Evolutionary conservation across 35 echinoderm and acorn worm genomes (phyloP).

Genomic region (Diadema setosum): DNA sequence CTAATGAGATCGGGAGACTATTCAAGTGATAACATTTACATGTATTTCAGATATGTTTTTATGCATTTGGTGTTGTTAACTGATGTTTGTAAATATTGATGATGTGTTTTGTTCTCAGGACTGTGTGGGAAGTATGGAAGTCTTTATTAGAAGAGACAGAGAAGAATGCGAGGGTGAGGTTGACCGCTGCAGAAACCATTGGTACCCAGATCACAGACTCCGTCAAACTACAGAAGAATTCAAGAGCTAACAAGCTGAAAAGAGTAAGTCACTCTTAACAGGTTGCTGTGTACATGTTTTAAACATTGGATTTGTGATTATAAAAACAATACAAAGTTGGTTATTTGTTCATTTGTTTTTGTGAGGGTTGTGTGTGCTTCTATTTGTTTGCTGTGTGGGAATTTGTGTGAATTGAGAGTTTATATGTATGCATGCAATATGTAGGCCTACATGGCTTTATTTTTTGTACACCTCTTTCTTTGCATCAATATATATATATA

Average conservation of each 20-base stretch:
- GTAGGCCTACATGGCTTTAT: too few relatives aligned
- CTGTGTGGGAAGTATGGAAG: conserved; percentile 34
- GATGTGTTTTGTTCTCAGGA: too few relatives aligned
- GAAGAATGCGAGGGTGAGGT: conserved; percentile 34
- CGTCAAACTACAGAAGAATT: conserved; percentile 51
- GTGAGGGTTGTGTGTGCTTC: too few relatives aligned
- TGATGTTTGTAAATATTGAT: not conserved
- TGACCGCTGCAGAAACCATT: conserved; percentile 47
- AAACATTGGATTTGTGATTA: not conserved
- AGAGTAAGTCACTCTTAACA: conserved; percentile 25
- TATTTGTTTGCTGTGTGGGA: too few relatives aligned
- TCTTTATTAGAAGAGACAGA: conserved; percentile 49
- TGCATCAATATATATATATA: too few relatives aligned
- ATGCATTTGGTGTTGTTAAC: too few relatives aligned
- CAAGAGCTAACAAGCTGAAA: conserved; percentile 34
- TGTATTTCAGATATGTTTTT: too few relatives aligned
- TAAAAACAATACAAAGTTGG: not conserved
- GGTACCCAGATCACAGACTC: conserved; percentile 23
- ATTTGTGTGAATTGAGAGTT: too few relatives aligned
- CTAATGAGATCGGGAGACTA: too few relatives aligned
- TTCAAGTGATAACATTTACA: too few relatives aligned
- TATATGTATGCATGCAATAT: too few relatives aligned
- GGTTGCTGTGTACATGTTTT: not conserved
- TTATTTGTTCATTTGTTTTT: not conserved
- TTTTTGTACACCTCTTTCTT: too few relatives aligned